A percentile compares a stretch with the other conserved stretches of the same genome.
These are phyloP conservation scores for Protodeltote pygarga DNA, from an alignment of 2,888 invertebrate species.

Conservation along the genomic window DNA sequence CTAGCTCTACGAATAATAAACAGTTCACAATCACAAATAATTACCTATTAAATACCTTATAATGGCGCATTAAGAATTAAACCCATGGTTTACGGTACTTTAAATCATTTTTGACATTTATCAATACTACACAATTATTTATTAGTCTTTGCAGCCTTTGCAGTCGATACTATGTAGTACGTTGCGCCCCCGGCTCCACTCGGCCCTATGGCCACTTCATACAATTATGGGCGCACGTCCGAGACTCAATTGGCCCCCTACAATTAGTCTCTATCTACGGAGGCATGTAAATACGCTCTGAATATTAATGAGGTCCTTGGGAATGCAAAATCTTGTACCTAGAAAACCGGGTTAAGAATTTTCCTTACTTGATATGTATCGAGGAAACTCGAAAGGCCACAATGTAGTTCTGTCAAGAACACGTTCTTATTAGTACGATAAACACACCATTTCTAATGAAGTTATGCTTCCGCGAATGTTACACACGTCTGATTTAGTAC, in stretches of 20 bases:
- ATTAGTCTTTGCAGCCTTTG: constrained; percentile 52
- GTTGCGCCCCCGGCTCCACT: constrained; percentile 61
- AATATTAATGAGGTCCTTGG: constrained; percentile 69
- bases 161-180: constrained; percentile 54
- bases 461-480: constrained; percentile 35
- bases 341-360: constrained; percentile 57
- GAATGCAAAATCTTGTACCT: constrained; percentile 55
- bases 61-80: constrained; percentile 5
- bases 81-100: constrained; percentile 7
- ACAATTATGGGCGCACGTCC: constrained; percentile 63
- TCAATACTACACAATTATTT: constrained; percentile 62
- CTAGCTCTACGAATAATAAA: constrained; percentile 19
- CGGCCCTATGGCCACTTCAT: constrained; percentile 50
- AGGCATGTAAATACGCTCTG: constrained; percentile 65
- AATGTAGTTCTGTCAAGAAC: constrained; percentile 40
- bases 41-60: constrained; percentile 22
- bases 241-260: constrained; percentile 54
- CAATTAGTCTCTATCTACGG: constrained; percentile 58
- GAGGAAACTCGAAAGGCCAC: constrained; percentile 55
- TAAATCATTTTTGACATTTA: constrained; percentile 65
- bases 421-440: constrained; percentile 27
- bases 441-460: constrained; percentile 38
- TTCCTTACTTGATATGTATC: constrained; percentile 50
- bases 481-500: constrained; percentile 14
- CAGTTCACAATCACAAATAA: constrained; percentile 14